These are phyloP conservation scores for Dasyurus viverrinus DNA, from an alignment of 2,113 vertebrate species.

Conservation along the genomic window DNA sequence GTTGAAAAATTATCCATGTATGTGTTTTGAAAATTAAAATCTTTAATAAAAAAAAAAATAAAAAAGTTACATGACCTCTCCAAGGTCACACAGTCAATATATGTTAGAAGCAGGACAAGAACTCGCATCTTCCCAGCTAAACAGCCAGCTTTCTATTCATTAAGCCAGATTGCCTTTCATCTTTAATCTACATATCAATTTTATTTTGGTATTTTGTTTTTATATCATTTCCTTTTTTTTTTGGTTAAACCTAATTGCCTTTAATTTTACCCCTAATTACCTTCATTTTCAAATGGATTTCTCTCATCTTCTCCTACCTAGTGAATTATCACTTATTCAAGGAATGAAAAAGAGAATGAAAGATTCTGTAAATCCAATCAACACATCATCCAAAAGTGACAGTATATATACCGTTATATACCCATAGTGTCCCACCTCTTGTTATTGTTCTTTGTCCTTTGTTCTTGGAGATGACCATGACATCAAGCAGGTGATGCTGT, in stretches of 20 bases:
- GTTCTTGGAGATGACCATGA: no score
- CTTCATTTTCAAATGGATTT: background rate
- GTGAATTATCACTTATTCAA: background rate
- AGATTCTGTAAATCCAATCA: background rate
- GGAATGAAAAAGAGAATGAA: background rate
- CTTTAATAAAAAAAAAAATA: no score
- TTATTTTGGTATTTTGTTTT: background rate
- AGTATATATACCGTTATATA: background rate
- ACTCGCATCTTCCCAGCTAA: background rate
- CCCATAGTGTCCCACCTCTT: background rate
- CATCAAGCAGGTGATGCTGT: no score
- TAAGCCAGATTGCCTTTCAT: background rate
- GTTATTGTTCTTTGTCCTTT: no score
- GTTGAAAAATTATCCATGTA: no score
- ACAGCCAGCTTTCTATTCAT: background rate
- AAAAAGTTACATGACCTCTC: background rate
- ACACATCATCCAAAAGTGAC: no score
- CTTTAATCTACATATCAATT: background rate
- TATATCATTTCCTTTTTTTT: background rate
- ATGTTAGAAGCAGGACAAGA: background rate
- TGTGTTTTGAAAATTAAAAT: no score
- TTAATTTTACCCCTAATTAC: no score
- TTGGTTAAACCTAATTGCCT: background rate
- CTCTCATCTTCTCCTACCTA: background rate
- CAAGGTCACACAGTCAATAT: background rate